Conservation (phyloP, 2,113 vertebrate species). For the Furnarius figulus region DNA sequence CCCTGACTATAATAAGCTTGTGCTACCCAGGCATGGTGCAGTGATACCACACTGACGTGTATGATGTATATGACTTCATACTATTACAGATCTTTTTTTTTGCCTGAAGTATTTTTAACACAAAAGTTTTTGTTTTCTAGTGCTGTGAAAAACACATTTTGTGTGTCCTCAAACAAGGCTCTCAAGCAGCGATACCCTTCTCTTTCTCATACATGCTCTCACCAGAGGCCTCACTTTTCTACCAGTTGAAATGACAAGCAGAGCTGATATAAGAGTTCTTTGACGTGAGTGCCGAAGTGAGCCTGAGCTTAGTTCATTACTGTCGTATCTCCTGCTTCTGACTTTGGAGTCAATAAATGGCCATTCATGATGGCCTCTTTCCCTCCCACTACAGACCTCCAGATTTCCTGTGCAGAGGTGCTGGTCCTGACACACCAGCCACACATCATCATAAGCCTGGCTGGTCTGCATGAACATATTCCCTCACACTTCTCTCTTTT, state of each 20-base stretch:
- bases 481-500: not conserved
- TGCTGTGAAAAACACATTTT: not conserved
- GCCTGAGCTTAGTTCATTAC: not conserved
- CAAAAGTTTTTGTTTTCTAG: not conserved
- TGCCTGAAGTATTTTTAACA: not conserved
- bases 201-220: not conserved
- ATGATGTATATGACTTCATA: rapidly evolving
- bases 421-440: not conserved
- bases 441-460: not conserved
- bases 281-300: not conserved
- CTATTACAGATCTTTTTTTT: not conserved
- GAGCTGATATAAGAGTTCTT: not conserved
- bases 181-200: not conserved
- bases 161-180: not conserved
- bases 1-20: not conserved
- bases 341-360: not conserved
- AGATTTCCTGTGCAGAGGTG: not conserved
- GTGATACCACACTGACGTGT: rapidly evolving
- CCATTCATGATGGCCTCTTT: not conserved
- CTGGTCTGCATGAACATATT: rapidly evolving
- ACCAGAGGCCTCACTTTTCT: not conserved
- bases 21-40: not conserved
- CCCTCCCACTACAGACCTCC: not conserved
- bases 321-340: not conserved
- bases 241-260: not conserved